Evolutionary conservation across 1,140 invertebrate genomes (phyloP).

Genomic region (Pomacea maculata): DNA sequence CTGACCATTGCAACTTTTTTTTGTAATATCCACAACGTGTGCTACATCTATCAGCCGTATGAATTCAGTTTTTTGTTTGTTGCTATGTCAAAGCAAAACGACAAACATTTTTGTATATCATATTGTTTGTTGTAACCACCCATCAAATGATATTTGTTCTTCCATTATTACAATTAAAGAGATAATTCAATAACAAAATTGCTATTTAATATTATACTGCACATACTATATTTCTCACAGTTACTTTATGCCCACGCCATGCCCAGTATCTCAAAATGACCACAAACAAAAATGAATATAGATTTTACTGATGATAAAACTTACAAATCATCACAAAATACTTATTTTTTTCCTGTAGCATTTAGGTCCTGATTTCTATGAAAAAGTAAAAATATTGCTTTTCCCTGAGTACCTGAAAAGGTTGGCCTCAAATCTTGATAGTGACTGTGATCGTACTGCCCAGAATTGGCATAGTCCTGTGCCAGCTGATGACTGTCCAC

Average conservation of each 20-base stretch:
- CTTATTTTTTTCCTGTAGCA: too few species aligned
- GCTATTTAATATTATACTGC: background rate
- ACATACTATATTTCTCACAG: background rate
- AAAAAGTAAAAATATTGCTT: background rate
- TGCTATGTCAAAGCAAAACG: background rate
- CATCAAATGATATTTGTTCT: background rate
- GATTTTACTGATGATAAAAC: too few species aligned
- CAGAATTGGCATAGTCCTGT: conserved; percentile 4
- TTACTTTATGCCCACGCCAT: background rate
- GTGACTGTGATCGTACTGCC: conserved; percentile 17
- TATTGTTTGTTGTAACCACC: too few species aligned
- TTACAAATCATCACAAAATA: background rate
- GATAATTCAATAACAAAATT: background rate
- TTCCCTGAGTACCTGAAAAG: conserved; percentile 17
- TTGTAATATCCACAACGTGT: too few species aligned
- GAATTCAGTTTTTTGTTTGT: background rate
- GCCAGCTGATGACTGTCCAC: conserved; percentile 5
- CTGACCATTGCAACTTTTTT: too few species aligned
- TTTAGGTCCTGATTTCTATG: too few species aligned
- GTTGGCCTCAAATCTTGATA: conserved; percentile 25
- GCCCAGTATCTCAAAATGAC: background rate
- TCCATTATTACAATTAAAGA: too few species aligned
- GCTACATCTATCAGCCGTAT: background rate
- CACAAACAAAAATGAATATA: too few species aligned
- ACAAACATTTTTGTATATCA: background rate